Percentiles rank a stretch among this genome's conserved stretches.
Conservation (phyloP, 64 coral and sea anemone species). For the Anthopleura sola region DNA sequence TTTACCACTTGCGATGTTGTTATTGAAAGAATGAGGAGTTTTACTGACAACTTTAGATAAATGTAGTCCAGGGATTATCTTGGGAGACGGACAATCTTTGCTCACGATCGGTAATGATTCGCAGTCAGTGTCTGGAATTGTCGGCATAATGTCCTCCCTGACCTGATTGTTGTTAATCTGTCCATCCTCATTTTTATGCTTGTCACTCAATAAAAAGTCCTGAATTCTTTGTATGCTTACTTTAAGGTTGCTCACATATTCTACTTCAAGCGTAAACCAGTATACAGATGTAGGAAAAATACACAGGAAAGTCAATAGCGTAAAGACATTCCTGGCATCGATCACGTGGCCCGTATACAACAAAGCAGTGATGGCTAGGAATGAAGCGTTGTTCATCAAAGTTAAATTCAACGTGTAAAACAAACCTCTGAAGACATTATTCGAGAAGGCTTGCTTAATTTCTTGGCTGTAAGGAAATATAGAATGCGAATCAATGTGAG, state of each 20-base stretch:
- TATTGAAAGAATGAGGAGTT: too few relatives aligned
- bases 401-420: neutral
- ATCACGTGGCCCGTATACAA: neutral
- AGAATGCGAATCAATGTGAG: neutral
- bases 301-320: neutral
- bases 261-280: neutral
- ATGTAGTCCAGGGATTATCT: too few relatives aligned
- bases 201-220: neutral
- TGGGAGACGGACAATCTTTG: too few relatives aligned
- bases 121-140: too few relatives aligned
- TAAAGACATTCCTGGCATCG: neutral
- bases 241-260: neutral
- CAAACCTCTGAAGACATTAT: neutral
- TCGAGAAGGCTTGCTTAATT: neutral
- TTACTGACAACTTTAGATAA: neutral
- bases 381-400: neutral
- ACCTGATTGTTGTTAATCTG: neutral
- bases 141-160: neutral
- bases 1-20: neutral
- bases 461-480: neutral
- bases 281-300: neutral
- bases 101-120: too few relatives aligned
- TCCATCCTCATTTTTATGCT: neutral
- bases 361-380: neutral
- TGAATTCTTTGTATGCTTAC: neutral